Evolutionary conservation across 1,140 invertebrate genomes (phyloP), one percentile per base, ranked within the genome.

Genomic region (Heterodera schachtii): DNA sequence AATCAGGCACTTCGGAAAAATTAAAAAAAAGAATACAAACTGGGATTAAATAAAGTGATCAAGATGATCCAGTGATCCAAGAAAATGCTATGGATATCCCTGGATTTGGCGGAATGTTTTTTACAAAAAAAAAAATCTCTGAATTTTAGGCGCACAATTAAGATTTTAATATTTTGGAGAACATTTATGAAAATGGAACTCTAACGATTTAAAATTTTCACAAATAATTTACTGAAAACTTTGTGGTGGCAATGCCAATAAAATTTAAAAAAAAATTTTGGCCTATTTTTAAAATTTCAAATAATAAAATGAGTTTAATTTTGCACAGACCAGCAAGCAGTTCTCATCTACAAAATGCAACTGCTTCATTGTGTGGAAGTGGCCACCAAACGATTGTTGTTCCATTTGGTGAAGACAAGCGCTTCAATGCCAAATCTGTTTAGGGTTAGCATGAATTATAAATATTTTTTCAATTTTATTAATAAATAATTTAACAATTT

Each of bases 361-460:
- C 43, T 78, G 76, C 76, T 78, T 11, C 66, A 70, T 31, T 66
- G 76, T 11, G 49, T 78, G n/a, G 76, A 78, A 69, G 76, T 78
- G 16, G 44, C 70, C 47, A 69, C 64, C 47, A 78, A 78, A 78
- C 52, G 76, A 6, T 49, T 78, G 47, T 41, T 78, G 21, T 78
- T 78, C 64, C 76, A 78, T n/a, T 41, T 78, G 70, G 76, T 78
- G 9, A 78, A 78, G 70, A 64, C 76, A 6, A 66, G 76, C 47
- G 64, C 76, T 21, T 46, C 64, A 31, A 47, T 70, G 66, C 76
- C 76, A 43, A 78, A 78, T 52, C 70, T 66, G 66, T 78, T 78
- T 46, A 21, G 44, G 11, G 76, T 64, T 31, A 67, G 41, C 64
- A 57, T 9, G n/a, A 31, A 57, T 78, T 69, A 49, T 41, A 1